Evolutionary conservation across 2,888 invertebrate species (phyloP).

Genomic region (Quadriops clusia): DNA sequence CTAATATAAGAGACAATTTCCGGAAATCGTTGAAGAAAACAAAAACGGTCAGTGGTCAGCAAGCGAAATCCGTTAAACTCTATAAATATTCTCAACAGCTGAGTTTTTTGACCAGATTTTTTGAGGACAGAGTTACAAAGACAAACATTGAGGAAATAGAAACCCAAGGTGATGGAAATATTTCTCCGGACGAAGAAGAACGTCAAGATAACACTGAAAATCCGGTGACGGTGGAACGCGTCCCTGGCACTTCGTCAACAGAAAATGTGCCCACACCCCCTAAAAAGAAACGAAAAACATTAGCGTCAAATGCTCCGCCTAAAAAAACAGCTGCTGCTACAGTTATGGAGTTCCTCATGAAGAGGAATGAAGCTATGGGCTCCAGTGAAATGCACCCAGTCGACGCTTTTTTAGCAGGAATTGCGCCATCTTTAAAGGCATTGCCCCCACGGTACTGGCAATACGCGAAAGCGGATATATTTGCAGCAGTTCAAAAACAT

Average conservation of each 20-base stretch:
- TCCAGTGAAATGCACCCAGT: too few relatives aligned
- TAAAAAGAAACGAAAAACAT: background rate
- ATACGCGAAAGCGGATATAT: constrained; percentile 16
- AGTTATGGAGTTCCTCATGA: constrained; percentile 12
- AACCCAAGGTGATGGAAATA: constrained; percentile 5
- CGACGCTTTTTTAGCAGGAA: constrained; percentile 15
- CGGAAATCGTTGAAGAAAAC: constrained; percentile 14
- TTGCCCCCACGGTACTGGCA: constrained; percentile 12
- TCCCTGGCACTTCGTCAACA: background rate
- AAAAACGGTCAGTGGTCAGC: constrained; percentile 6
- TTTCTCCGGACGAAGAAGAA: background rate
- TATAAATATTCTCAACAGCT: constrained; percentile 13
- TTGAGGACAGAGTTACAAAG: constrained; percentile 8
- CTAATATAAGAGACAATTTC: constrained; percentile 15
- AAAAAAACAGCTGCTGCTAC: constrained; percentile 6
- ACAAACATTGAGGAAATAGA: constrained; percentile 8
- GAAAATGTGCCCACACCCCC: background rate
- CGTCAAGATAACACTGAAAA: background rate
- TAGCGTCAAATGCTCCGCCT: too few relatives aligned
- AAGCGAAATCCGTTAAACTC: constrained; percentile 10
- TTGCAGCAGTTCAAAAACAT: constrained; percentile 13
- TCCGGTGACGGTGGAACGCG: background rate
- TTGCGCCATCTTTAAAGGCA: constrained; percentile 13
- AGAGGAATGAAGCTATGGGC: too few relatives aligned
- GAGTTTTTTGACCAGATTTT: constrained; percentile 7